A percentile compares a stretch with the other conserved stretches of the same genome.
phyloP scores from a whole-genome alignment of 2,888 invertebrate genomes.

The Eubasilissa splendida region DNA sequence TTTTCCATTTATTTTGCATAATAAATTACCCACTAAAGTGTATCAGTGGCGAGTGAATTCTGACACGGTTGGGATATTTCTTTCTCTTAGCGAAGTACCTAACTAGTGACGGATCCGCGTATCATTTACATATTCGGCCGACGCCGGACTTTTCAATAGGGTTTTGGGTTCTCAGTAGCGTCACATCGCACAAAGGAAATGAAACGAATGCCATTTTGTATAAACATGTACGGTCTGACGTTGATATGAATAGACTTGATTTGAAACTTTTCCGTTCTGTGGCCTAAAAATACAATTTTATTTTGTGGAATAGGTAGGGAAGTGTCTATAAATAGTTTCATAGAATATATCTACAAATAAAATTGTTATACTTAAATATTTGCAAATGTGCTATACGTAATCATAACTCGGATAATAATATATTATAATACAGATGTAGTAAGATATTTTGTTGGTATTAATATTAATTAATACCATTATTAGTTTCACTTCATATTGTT shows the following conservation, averaged over 20 bases:
- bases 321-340: too few relatives aligned
- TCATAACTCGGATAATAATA: neutral
- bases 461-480: neutral
- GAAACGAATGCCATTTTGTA: too few relatives aligned
- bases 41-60: neutral
- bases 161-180: too few relatives aligned
- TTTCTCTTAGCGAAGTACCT: constrained; percentile 14
- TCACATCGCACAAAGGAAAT: too few relatives aligned
- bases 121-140: constrained; percentile 7
- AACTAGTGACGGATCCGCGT: too few relatives aligned
- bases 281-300: too few relatives aligned
- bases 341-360: too few relatives aligned
- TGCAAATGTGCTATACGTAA: neutral
- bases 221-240: too few relatives aligned
- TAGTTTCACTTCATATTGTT: neutral
- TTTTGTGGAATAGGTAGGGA: too few relatives aligned
- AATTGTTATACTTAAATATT: too few relatives aligned
- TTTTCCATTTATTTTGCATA: constrained; percentile 17
- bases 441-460: neutral
- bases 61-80: constrained; percentile 6
- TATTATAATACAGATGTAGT: neutral
- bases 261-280: too few relatives aligned
- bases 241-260: too few relatives aligned
- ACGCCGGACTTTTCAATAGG: constrained; percentile 2
- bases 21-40: neutral